Conservation (phyloP, 2,113 vertebrate genomes). For the Heterochromis multidens region DNA sequence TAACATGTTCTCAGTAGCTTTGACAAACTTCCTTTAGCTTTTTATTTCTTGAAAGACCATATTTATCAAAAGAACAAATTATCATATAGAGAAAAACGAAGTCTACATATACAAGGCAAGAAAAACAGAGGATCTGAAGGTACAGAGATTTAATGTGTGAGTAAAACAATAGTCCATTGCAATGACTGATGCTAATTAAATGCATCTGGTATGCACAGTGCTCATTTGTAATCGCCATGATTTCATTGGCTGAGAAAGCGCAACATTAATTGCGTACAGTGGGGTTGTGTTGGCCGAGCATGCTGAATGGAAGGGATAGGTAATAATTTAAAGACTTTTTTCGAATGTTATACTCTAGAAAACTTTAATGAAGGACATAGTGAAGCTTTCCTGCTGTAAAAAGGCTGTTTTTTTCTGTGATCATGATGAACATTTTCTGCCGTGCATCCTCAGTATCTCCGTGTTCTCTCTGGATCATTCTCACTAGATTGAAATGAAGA, state of each 20-base stretch:
- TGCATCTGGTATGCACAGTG: not conserved
- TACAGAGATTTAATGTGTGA: not conserved
- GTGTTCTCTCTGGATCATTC: conserved; percentile 1
- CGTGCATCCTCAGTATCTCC: not conserved
- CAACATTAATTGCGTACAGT: not conserved
- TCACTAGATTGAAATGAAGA: not conserved
- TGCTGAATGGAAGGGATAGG: not conserved
- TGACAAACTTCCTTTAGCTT: not conserved
- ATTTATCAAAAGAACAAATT: not conserved
- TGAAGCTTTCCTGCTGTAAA: not conserved
- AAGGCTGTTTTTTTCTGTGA: not conserved
- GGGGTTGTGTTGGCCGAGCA: not conserved
- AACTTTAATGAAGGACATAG: not conserved
- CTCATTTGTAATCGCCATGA: not conserved
- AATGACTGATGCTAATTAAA: not conserved
- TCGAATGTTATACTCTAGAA: not conserved
- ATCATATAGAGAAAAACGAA: not conserved
- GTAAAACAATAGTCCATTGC: not conserved
- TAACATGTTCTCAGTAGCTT: not conserved
- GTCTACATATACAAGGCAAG: not conserved
- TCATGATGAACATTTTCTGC: not conserved
- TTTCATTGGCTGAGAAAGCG: not conserved
- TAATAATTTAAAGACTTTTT: not conserved
- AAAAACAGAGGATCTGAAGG: not conserved
- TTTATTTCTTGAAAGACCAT: not conserved